Base-by-base conservation (phyloP, 2,113 vertebrate genomes). In the Bujurquina vittata region DNA sequence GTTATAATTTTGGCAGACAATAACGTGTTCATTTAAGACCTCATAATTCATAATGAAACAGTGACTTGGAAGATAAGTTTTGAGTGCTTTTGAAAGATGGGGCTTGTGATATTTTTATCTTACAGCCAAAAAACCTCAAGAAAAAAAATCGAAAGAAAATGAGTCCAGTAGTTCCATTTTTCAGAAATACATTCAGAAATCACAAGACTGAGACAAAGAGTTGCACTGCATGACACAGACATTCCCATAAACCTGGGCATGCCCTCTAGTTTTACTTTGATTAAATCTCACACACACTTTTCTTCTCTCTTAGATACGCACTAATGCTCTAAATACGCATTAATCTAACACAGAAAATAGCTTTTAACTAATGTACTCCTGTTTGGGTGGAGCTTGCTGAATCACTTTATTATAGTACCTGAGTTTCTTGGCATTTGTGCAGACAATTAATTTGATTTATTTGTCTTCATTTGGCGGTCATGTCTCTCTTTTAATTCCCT, bases 381-480 rank as follows among this genome's bases (percentile, higher is more conserved):
- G 29, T 79, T 57, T 84, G n/a, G n/a, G 14, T 37, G 31, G 40
- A 15, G 15, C 5, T 58, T 35, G 1, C 14, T 37, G 57, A 87
- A 75, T 60, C 31, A 73, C 62, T 35, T 73, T 62, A 20, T 20
- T 46, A 31, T 31, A 56, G 1, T 62, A 10, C 31, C 40, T 61
- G 7, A 75, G 4, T 61, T 58, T 87, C 22, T 83, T 75, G 22
- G 52, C 67, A 7, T 26, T 26, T 49, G 40, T 73, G 46, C 4
- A 9, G 17, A 23, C 15, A 81, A n/a, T 18, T 58, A 40, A 78
- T 75, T 43, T 59, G 52, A 87, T 89, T 81, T 81, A 84, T 86
- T 80, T 43, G 23, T 75, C 52, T 81, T 75, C n/a, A 75, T 84
- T 86, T 81, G 76, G 60, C 52, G 52, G 56, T 81, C 7, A 72